Percentiles rank a stretch among this genome's conserved stretches.
Evolutionary conservation across 2,797 vertebrate genomes (phyloP).

Genomic region (Pteronotus mesoamericanus): DNA sequence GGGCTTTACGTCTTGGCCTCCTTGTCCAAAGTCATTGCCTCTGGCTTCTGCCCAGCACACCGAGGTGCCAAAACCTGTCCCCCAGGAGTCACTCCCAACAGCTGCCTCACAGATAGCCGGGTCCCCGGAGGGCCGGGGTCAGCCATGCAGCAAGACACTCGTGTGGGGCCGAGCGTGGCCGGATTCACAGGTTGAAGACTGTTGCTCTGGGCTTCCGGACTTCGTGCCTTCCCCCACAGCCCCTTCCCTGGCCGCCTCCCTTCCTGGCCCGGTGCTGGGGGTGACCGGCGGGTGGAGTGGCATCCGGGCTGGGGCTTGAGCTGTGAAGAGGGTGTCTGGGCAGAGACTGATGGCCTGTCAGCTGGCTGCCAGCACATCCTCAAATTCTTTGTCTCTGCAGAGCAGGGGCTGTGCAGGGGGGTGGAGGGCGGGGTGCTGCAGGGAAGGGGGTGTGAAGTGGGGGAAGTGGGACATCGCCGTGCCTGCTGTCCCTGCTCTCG

Average conservation of each 20-base stretch:
- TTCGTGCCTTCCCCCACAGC: constrained; percentile 69
- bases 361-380: constrained; percentile 80
- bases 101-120: not conserved
- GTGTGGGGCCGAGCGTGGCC: not conserved
- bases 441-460: not conserved
- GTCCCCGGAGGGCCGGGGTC: not conserved
- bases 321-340: constrained; percentile 83
- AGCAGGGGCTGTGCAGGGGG: not conserved
- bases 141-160: not conserved
- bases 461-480: not conserved
- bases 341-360: constrained; percentile 81
- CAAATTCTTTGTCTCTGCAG: constrained; percentile 80
- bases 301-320: constrained; percentile 84
- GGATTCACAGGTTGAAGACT: constrained; percentile 73
- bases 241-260: constrained; percentile 86
- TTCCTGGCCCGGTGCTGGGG: constrained; percentile 85
- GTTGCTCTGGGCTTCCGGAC: constrained; percentile 69
- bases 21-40: not conserved
- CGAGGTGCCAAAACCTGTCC: not conserved
- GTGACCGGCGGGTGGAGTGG: constrained; percentile 82
- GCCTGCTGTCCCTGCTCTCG: not conserved
- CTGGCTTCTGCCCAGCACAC: not conserved
- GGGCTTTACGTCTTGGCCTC: not conserved
- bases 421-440: not conserved
- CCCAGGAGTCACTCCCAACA: not conserved